Base-by-base conservation (phyloP, 1,140 invertebrate species). In the Rhopalosiphum padi region DNA sequence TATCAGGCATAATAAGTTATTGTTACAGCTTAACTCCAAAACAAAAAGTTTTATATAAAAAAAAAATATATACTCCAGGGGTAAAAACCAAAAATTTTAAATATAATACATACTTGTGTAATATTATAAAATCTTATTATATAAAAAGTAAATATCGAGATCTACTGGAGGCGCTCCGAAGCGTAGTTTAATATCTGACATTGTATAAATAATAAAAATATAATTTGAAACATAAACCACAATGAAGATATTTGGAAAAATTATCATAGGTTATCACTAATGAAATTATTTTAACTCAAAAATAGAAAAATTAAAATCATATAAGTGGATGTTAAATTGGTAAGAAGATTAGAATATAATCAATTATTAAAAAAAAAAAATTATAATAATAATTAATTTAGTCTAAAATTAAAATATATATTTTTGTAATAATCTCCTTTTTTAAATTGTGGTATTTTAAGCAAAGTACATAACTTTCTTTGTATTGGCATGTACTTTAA, bases 391-490 rank as follows among this genome's bases (percentile, higher is more conserved):
- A 46, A n/a, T 82, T 35, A 30, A 9, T 85, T 11, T 51, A 93
- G 35, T 22, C 48, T 93, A 85, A 53, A 51, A 85, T 86, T 55
- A 83, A 43, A 46, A 11, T 30, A 46, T 46, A 9, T 46, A 46
- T 8, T 2, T 88, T 25, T 60, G 11, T 6, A 18, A 15, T 46
- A 68, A 68, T 43, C 0, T 37, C 25, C 1, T 51, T 53, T 37
- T 53, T 89, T 89, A 3, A 41, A 89, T 37, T 89, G 41, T 55
- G 87, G 51, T 55, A 41, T 25, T 48, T 94, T 97, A 99, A 95
- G 99, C 99, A 96, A 99, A 99, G 96, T 99, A 99, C 99, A 99
- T 99, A 95, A 99, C 99, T 96, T 99, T 98, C 96, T 99, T 99
- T 94, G 99, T 99, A 95, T 99, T 98, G 1, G 98, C 98, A 96